Base-by-base conservation (phyloP, 1,140 invertebrate genomes). In the Euglossa dilemma region DNA sequence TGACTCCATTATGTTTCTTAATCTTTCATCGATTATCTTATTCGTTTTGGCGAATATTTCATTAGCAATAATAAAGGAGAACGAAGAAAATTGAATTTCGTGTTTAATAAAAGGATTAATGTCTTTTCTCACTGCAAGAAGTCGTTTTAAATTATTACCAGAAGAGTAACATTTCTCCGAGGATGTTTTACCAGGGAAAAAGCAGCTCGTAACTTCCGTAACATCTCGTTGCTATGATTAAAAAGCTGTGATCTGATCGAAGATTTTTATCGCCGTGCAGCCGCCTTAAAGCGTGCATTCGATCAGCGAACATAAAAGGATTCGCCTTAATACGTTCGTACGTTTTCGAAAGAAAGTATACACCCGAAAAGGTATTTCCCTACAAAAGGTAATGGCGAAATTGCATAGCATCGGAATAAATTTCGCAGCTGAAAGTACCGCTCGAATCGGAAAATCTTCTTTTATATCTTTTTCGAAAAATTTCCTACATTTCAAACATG, bases 221-320 rank as follows among this genome's bases (percentile, higher is more conserved):
- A 47, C 66, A 20, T 23, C 43, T 20, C 66, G 66, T 67, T 67
- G 66, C 66, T 67, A 67, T 47, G 66, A 67, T 67, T 67, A 67
- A 67, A 43, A 67, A 67, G 11, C 20, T 67, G 36, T 47, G 66
- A 67, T 67, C 66, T 67, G 36, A 67, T 67, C 66, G 43, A 67
- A 67, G 66, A 67, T 67, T 43, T 47, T 67, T 67, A 67, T 67
- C 66, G 23, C 8, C 23, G 23, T 14, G 47, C 66, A 67, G 25
- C 66, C 66, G 66, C 43, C 66, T 36, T 36, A 16, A 36, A 64
- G 52, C 52, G 16, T 28, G 28, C 28, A 28, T 64, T 16, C 63
- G 56, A 57, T 47, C 66, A 54, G 52, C 52, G 43, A 47, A 67
- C 66, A 23, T 43, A 45, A 47, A 47, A 67, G 28, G 36, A 47